phyloP scores from a whole-genome alignment of 1,140 invertebrate genomes.

The Nasonia giraulti region DNA sequence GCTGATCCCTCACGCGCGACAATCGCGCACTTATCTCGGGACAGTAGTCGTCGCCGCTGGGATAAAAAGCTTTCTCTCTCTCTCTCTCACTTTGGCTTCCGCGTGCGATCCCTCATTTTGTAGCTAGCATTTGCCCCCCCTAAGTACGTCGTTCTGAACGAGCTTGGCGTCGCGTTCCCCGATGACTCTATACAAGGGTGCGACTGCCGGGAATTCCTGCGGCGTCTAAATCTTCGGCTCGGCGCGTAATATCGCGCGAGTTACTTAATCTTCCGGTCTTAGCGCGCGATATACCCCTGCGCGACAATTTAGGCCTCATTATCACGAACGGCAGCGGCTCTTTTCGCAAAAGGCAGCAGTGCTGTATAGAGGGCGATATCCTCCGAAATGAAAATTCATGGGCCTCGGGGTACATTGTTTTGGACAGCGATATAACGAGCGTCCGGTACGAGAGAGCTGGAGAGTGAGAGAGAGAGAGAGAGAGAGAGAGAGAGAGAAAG shows the following conservation, averaged over 20 bases:
- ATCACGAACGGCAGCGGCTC: not conserved
- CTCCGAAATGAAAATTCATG: constrained; percentile 41
- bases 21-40: not conserved
- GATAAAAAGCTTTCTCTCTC: not conserved
- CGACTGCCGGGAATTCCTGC: constrained; percentile 18
- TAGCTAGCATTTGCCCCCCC: constrained; percentile 1
- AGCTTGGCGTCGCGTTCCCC: not conserved
- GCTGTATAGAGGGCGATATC: not conserved
- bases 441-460: not conserved
- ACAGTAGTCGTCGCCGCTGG: not conserved
- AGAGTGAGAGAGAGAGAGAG: not conserved
- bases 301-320: constrained; percentile 44
- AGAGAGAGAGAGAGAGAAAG: not conserved
- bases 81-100: not conserved
- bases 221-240: constrained; percentile 30
- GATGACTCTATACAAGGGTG: not conserved
- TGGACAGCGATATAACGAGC: constrained; percentile 42
- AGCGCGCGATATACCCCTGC: not conserved
- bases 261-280: constrained; percentile 34
- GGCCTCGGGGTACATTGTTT: constrained; percentile 38
- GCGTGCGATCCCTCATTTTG: constrained; percentile 23
- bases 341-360: not conserved
- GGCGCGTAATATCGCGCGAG: constrained; percentile 24
- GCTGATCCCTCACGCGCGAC: not conserved
- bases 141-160: constrained; percentile 28